These are phyloP conservation scores for Apostichopus parvimensis DNA, from an alignment of 35 echinoderm and acorn worm genomes.

Conservation along the genomic window DNA sequence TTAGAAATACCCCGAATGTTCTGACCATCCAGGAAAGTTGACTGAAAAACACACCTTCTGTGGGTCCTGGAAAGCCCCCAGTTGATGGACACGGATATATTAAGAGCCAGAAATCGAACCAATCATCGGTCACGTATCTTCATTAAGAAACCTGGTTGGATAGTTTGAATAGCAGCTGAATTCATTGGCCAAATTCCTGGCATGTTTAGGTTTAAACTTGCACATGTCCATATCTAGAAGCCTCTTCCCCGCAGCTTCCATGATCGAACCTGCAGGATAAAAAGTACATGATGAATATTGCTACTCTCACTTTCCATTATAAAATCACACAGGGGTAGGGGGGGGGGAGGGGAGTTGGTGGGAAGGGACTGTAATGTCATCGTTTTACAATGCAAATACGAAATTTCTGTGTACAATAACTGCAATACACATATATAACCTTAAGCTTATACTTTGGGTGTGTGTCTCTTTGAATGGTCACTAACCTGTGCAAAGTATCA, in stretches of 20 bases:
- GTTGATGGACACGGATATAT: too few relatives aligned
- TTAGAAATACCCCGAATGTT: too few relatives aligned
- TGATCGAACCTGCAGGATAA: conserved; percentile 71
- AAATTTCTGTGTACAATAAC: too few relatives aligned
- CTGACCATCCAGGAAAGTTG: too few relatives aligned
- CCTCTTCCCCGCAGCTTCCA: conserved; percentile 50
- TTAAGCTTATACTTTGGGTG: too few relatives aligned
- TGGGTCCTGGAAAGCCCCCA: too few relatives aligned
- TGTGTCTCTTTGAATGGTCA: background rate
- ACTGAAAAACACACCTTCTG: too few relatives aligned
- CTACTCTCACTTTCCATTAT: too few relatives aligned
- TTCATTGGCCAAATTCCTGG: conserved; percentile 73
- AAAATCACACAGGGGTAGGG: background rate
- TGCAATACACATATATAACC: too few relatives aligned
- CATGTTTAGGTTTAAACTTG: conserved; percentile 68
- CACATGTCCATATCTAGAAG: conserved; percentile 47
- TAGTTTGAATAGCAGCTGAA: conserved; percentile 80
- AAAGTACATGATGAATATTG: background rate
- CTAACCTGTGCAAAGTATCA: conserved; percentile 75
- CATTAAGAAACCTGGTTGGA: conserved; percentile 45
- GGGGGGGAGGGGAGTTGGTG: background rate
- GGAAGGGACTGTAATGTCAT: too few relatives aligned
- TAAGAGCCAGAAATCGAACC: too few relatives aligned
- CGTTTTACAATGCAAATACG: too few relatives aligned
- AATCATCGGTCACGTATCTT: conserved; percentile 11